A percentile compares a stretch with the other conserved stretches of the same genome.
These are phyloP conservation scores for Zootoca vivipara DNA, from an alignment of 2,113 vertebrate species.

Conservation along the genomic window DNA sequence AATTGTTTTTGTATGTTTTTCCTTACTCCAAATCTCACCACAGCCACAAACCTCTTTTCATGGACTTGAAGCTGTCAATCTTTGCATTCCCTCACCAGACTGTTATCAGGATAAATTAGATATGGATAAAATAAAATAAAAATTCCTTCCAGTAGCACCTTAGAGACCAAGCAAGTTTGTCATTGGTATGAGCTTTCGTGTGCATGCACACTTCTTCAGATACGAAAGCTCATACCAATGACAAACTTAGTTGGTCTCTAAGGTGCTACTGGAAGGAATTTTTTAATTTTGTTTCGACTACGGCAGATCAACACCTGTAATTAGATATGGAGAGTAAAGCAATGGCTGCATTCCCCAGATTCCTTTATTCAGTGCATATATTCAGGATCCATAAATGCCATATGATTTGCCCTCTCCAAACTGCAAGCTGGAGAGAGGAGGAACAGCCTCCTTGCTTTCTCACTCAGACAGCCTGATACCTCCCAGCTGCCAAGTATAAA, in stretches of 20 bases:
- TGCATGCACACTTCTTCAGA: too few relatives aligned
- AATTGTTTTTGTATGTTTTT: not conserved
- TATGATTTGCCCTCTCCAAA: not conserved
- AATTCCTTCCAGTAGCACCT: too few relatives aligned
- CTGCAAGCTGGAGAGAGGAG: not conserved
- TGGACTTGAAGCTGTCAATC: not conserved
- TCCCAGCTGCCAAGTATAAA: not conserved
- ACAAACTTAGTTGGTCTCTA: too few relatives aligned
- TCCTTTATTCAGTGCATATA: not conserved
- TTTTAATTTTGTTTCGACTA: too few relatives aligned
- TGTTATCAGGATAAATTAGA: not conserved
- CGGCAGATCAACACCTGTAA: too few relatives aligned
- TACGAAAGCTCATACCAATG: too few relatives aligned
- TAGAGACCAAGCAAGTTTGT: too few relatives aligned
- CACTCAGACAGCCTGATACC: not conserved
- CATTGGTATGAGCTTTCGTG: too few relatives aligned
- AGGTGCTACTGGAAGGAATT: too few relatives aligned
- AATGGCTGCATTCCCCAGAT: not conserved
- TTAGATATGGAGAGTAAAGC: not conserved
- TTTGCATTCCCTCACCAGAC: not conserved
- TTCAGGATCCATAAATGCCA: not conserved
- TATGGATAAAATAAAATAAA: too few relatives aligned
- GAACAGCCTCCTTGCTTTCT: conserved; percentile 20
- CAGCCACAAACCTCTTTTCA: not conserved
- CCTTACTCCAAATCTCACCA: not conserved